A percentile compares a stretch with the other conserved stretches of the same genome.
Evolutionary conservation across 35 echinoderm and acorn worm genomes (phyloP).

Genomic region (Stichopus chloronotus): DNA sequence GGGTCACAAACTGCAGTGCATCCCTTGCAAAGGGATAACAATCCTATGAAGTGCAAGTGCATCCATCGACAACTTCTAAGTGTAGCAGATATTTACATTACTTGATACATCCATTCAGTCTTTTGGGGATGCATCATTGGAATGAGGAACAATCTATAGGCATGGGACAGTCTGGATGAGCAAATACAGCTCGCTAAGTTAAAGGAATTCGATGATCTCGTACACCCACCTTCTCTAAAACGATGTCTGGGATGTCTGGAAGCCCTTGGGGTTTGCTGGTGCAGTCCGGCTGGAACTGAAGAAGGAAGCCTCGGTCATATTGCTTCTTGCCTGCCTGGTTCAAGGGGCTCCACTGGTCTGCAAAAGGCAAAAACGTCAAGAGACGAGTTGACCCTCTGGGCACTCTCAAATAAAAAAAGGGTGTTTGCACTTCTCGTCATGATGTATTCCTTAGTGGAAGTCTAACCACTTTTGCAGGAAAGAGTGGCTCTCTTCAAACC

Average conservation of each 20-base stretch:
- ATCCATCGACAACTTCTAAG: too few relatives aligned
- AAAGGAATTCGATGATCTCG: not conserved
- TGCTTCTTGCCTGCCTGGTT: conserved; percentile 96
- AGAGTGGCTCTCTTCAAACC: too few relatives aligned
- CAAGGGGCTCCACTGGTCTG: conserved; percentile 98
- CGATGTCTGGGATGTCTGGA: conserved; percentile 99
- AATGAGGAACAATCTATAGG: not conserved
- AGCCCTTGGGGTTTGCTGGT: conserved; percentile 98
- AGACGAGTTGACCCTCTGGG: not conserved
- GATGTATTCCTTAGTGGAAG: too few relatives aligned
- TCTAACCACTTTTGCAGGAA: too few relatives aligned
- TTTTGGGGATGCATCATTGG: not conserved
- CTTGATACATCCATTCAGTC: not conserved
- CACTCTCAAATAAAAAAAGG: not conserved
- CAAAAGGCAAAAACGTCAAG: not conserved
- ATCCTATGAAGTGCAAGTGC: too few relatives aligned
- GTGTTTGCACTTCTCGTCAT: not conserved
- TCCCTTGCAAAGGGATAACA: too few relatives aligned
- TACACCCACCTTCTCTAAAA: conserved; percentile 86
- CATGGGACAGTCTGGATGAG: too few relatives aligned
- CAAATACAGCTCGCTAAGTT: too few relatives aligned
- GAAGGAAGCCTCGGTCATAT: conserved; percentile 90
- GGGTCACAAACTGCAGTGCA: too few relatives aligned
- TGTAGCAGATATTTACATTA: too few relatives aligned
- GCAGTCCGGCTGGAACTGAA: conserved; percentile 94